These are phyloP conservation scores for Troides helena DNA, from an alignment of 2,888 invertebrate genomes.

Conservation along the genomic window DNA sequence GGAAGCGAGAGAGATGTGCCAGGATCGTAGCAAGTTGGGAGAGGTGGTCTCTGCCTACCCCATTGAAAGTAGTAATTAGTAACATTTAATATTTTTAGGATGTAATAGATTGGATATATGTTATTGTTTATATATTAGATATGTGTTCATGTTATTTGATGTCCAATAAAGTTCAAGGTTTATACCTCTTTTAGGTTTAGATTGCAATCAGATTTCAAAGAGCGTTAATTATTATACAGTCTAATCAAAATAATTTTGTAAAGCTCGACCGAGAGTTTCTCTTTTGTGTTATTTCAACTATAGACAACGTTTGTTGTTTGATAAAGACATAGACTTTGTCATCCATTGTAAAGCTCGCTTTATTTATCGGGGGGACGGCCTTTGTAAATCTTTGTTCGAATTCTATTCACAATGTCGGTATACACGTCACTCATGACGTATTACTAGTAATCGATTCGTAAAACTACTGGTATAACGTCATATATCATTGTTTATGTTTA, in stretches of 20 bases:
- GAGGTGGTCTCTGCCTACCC: too few relatives aligned
- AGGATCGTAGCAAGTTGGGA: too few relatives aligned
- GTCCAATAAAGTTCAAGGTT: background rate
- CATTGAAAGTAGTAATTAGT: too few relatives aligned
- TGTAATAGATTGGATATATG: too few relatives aligned
- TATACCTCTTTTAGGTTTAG: background rate
- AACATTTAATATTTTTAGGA: too few relatives aligned
- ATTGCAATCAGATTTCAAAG: background rate
- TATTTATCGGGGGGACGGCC: background rate
- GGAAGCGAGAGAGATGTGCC: too few relatives aligned
- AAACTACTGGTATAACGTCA: background rate
- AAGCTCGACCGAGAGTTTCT: background rate
- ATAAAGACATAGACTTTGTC: background rate
- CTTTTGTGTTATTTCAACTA: background rate
- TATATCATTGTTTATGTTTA: background rate
- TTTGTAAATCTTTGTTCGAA: constrained; percentile 15
- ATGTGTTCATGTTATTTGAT: too few relatives aligned
- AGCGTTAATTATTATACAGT: background rate
- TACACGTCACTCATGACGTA: constrained; percentile 3
- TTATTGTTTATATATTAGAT: too few relatives aligned
- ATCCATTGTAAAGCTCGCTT: background rate
- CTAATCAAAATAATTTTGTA: background rate
- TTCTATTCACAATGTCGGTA: constrained; percentile 6
- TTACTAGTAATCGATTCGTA: background rate
- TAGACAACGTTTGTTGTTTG: constrained; percentile 4